Percentiles rank a stretch among this genome's conserved stretches.
phyloP scores from a whole-genome alignment of 2,113 vertebrate species.

The Sialia sialis region DNA sequence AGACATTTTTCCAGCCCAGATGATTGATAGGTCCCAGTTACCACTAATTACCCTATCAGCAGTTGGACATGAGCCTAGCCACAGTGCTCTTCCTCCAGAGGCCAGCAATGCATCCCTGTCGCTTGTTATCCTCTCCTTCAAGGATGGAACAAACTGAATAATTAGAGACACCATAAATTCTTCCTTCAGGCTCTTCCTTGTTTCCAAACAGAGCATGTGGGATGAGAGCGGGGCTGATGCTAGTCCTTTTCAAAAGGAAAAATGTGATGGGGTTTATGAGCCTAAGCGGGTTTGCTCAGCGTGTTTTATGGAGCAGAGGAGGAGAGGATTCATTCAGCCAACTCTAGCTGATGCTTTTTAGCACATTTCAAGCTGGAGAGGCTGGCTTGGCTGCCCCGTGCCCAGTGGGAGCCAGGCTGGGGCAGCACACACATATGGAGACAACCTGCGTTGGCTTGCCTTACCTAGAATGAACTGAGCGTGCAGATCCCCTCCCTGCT shows the following conservation, averaged over 20 bases:
- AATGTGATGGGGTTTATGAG: not conserved
- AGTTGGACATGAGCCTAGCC: conserved; percentile 53
- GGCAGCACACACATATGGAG: not conserved
- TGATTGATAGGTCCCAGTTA: conserved; percentile 58
- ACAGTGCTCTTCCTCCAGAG: conserved; percentile 40
- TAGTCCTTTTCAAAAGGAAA: not conserved
- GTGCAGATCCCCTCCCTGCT: not conserved
- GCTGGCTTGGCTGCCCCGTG: not conserved
- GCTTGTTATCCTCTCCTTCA: not conserved
- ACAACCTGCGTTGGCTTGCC: not conserved
- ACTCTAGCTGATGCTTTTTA: not conserved
- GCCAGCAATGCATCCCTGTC: not conserved
- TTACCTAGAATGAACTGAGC: not conserved
- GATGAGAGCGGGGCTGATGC: not conserved
- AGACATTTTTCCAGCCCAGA: conserved; percentile 25
- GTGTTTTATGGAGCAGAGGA: not conserved
- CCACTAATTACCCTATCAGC: conserved; percentile 59
- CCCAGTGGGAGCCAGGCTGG: not conserved
- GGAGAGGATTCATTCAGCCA: not conserved
- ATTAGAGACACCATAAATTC: conserved; percentile 58
- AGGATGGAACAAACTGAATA: conserved; percentile 37
- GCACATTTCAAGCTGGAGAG: not conserved
- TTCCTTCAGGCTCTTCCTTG: conserved; percentile 28
- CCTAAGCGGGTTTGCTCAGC: not conserved
- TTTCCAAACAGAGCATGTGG: not conserved